Evolutionary conservation across 2,888 invertebrate genomes (phyloP).

Genomic region (Idaea biselata): DNA sequence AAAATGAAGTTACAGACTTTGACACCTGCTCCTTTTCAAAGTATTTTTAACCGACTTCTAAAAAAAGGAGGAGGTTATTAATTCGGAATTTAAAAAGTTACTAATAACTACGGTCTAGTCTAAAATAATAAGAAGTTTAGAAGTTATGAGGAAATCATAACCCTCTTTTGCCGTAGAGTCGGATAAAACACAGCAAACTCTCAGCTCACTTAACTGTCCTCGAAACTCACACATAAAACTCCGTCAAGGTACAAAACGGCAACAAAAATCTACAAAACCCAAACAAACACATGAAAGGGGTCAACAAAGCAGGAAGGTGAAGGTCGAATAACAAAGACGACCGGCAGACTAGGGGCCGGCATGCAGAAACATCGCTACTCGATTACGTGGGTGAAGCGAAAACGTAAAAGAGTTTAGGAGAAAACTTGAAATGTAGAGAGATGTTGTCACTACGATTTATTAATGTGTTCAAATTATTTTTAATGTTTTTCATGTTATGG

Average conservation of each 20-base stretch:
- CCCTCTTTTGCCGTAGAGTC: background rate
- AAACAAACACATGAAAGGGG: conserved; percentile 33
- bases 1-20: too few relatives aligned
- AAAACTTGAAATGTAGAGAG: conserved; percentile 46
- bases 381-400: conserved; percentile 61
- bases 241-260: conserved; percentile 11
- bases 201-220: background rate
- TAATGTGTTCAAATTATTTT: background rate
- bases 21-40: too few relatives aligned
- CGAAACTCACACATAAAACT: conserved; percentile 8
- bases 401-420: conserved; percentile 46
- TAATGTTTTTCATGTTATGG: background rate
- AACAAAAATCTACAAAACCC: conserved; percentile 27
- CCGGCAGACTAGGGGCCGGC: conserved; percentile 19
- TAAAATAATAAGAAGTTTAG: too few relatives aligned
- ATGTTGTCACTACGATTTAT: conserved; percentile 25
- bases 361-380: conserved; percentile 56
- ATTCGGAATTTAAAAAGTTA: too few relatives aligned
- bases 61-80: too few relatives aligned
- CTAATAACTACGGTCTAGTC: too few relatives aligned
- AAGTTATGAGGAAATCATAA: too few relatives aligned
- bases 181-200: background rate
- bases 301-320: conserved; percentile 49
- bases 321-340: conserved; percentile 56
- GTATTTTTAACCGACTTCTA: too few relatives aligned